These are phyloP conservation scores for Lithobates pipiens DNA, from an alignment of 2,797 vertebrate genomes.

Conservation along the genomic window DNA sequence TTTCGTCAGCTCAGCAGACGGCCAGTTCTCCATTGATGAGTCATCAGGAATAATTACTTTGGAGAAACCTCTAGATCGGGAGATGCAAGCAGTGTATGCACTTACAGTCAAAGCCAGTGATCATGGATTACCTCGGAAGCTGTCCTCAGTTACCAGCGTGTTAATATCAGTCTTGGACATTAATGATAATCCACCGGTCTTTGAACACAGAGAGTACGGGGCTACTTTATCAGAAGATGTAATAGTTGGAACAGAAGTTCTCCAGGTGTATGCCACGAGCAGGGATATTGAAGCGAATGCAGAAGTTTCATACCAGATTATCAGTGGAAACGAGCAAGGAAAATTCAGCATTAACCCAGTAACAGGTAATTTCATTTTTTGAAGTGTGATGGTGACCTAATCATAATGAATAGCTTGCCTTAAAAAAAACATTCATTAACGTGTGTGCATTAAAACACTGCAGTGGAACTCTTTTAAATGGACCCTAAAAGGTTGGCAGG, in stretches of 20 bases:
- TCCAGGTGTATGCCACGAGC: conserved; percentile 91
- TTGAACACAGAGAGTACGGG: conserved; percentile 92
- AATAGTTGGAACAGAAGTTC: conserved; percentile 83
- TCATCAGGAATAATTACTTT: conserved; percentile 86
- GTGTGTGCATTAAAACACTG: no score
- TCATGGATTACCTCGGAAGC: conserved; percentile 84
- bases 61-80: conserved; percentile 88
- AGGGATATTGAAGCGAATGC: conserved; percentile 88
- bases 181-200: conserved; percentile 96
- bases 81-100: conserved; percentile 83
- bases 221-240: conserved; percentile 86
- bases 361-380: conserved; percentile 79
- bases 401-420: no score
- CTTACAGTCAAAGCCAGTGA: conserved; percentile 86
- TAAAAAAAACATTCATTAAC: no score
- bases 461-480: no score
- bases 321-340: conserved; percentile 92
- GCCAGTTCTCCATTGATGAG: conserved; percentile 91
- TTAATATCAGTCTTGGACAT: conserved; percentile 92
- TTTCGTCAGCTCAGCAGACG: conserved; percentile 84
- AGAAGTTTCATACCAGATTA: conserved; percentile 90
- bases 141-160: conserved; percentile 82
- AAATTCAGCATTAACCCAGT: conserved; percentile 90
- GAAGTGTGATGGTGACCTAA: no score
- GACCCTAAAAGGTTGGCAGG: no score